Conservation (phyloP, 2,113 vertebrate species). For the Brienomyrus longianalis region DNA sequence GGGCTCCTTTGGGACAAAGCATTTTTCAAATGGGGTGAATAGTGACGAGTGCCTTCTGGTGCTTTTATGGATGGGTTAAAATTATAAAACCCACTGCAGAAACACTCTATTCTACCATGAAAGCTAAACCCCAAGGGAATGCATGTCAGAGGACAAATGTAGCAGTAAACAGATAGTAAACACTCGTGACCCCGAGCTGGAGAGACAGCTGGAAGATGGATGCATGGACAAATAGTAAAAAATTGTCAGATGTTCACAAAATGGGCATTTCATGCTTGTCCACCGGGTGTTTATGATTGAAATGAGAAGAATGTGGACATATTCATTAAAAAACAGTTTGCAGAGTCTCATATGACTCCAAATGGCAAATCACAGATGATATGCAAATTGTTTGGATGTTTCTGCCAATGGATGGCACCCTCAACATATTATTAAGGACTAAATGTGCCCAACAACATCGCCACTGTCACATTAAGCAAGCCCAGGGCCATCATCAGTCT, state of each 20-base stretch:
- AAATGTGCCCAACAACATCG: neutral
- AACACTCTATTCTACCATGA: neutral
- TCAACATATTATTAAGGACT: constrained; percentile 4
- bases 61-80: neutral
- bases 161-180: neutral
- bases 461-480: neutral
- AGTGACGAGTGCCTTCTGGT: neutral
- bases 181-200: neutral
- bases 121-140: neutral
- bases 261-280: neutral
- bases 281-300: neutral
- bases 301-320: neutral
- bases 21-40: neutral
- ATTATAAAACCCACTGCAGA: neutral
- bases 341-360: neutral
- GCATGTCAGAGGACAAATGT: neutral
- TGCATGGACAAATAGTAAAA: neutral
- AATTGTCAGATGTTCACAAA: neutral
- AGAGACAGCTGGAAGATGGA: neutral
- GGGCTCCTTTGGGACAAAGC: neutral
- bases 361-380: constrained; percentile 10
- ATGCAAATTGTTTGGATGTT: constrained; percentile 2
- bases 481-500: neutral
- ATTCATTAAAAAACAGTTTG: neutral
- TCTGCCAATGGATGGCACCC: neutral